phyloP scores from a whole-genome alignment of 1,140 invertebrate species.

The Homalodisca vitripennis region DNA sequence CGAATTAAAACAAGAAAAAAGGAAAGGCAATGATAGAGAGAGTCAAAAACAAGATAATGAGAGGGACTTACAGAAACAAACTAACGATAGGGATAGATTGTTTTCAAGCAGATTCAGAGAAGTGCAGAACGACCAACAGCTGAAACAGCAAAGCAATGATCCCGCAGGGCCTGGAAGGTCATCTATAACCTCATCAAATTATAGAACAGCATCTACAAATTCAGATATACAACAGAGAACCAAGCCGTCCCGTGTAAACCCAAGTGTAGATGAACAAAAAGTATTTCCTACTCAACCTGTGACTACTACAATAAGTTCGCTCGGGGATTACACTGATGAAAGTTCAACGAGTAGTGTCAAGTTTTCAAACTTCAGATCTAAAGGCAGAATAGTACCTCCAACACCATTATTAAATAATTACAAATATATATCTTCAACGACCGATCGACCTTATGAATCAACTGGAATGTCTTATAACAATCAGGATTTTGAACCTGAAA shows the following conservation, averaged over 20 bases:
- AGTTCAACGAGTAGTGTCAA: not conserved
- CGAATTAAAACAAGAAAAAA: not conserved
- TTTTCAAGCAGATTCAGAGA: constrained; percentile 24
- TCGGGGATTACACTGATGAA: not conserved
- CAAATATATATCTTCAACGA: constrained; percentile 5
- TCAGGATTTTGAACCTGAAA: not conserved
- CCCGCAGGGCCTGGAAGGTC: not conserved
- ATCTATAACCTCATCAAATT: not conserved
- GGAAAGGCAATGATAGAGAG: not conserved
- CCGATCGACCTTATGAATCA: not conserved
- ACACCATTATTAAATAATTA: not conserved
- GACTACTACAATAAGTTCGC: not conserved
- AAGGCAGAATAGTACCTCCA: constrained; percentile 5
- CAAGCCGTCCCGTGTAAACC: not conserved
- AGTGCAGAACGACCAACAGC: not conserved
- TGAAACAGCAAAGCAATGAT: constrained; percentile 19
- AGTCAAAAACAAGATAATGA: constrained; percentile 1
- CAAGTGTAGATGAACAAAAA: not conserved
- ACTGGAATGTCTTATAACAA: constrained; percentile 15
- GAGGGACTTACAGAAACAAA: not conserved
- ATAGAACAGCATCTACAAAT: not conserved
- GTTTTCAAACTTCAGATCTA: not conserved
- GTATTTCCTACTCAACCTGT: not conserved
- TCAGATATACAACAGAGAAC: not conserved
- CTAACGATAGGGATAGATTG: constrained; percentile 2